Evolutionary conservation across 1,140 invertebrate species (phyloP).

Genomic region (Tetranychus cinnabarinus): DNA sequence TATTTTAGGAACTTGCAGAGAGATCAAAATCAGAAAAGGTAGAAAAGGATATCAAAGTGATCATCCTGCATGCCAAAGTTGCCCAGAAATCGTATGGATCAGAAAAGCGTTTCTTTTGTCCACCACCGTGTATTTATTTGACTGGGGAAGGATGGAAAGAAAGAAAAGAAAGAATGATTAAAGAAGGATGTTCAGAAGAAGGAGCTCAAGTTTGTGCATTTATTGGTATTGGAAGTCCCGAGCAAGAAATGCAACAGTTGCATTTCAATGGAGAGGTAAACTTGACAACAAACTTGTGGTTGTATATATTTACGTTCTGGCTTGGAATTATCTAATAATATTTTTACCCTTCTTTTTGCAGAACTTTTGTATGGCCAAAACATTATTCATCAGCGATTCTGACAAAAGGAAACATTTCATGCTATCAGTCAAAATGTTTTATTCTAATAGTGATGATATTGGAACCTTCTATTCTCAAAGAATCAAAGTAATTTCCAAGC

Average conservation of each 20-base stretch:
- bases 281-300: not conserved
- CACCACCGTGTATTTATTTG: slow-evolving; percentile 94
- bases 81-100: slow-evolving; percentile 99
- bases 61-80: slow-evolving; percentile 89
- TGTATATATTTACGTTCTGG: not conserved
- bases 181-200: slow-evolving; percentile 57
- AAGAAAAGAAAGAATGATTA: slow-evolving; percentile 65
- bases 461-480: slow-evolving; percentile 94
- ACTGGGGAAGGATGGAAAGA: slow-evolving; percentile 91
- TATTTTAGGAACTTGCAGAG: no score
- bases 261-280: slow-evolving; percentile 59
- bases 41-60: slow-evolving; percentile 77
- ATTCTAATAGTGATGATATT: slow-evolving; percentile 89
- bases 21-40: no score
- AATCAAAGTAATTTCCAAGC: slow-evolving; percentile 99
- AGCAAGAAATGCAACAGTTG: slow-evolving; percentile 95
- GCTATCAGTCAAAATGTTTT: slow-evolving; percentile 97
- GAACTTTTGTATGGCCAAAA: slow-evolving; percentile 98
- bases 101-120: slow-evolving; percentile 98
- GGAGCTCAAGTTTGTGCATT: slow-evolving; percentile 82
- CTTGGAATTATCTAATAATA: no score
- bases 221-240: slow-evolving; percentile 93
- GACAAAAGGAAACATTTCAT: slow-evolving; percentile 99
- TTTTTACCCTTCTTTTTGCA: slow-evolving; percentile 19
- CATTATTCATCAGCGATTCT: slow-evolving; percentile 93